Evolutionary conservation across 1,140 invertebrate species (phyloP).

Genomic region (Sycophila sp.): DNA sequence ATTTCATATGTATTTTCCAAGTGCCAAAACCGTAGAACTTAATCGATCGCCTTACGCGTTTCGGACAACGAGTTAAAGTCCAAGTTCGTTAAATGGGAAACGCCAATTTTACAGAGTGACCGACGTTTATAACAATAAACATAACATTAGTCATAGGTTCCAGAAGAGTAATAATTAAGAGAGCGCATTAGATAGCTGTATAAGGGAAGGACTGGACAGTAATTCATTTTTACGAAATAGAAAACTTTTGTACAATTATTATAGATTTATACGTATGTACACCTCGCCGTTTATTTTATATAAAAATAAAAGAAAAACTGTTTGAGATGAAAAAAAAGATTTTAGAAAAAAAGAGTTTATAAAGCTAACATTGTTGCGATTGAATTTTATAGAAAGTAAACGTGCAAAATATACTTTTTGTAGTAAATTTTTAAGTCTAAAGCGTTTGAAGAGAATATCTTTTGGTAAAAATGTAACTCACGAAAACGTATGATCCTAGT

Average conservation of each 20-base stretch:
- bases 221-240: conserved; percentile 30
- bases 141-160: conserved; percentile 28
- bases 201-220: conserved; percentile 38
- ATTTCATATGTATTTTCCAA: conserved; percentile 60
- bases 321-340: conserved; percentile 28
- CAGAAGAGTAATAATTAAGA: conserved; percentile 35
- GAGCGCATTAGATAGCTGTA: conserved; percentile 36
- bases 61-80: conserved; percentile 46
- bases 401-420: conserved; percentile 27
- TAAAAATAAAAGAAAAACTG: conserved; percentile 11
- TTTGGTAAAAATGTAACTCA: conserved; percentile 37
- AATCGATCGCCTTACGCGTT: conserved; percentile 53
- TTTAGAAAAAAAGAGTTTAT: conserved; percentile 34
- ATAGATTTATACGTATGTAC: conserved; percentile 19
- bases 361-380: conserved; percentile 30
- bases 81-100: conserved; percentile 27
- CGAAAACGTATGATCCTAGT: conserved; percentile 42
- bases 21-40: conserved; percentile 64
- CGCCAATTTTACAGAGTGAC: conserved; percentile 37
- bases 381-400: conserved; percentile 36
- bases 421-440: conserved; percentile 32
- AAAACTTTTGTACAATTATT: conserved; percentile 33
- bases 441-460: conserved; percentile 11
- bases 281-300: conserved; percentile 33
- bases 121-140: conserved; percentile 37